Base-by-base conservation (phyloP, 2,888 invertebrate species). In the Gasteruption jaculator region DNA sequence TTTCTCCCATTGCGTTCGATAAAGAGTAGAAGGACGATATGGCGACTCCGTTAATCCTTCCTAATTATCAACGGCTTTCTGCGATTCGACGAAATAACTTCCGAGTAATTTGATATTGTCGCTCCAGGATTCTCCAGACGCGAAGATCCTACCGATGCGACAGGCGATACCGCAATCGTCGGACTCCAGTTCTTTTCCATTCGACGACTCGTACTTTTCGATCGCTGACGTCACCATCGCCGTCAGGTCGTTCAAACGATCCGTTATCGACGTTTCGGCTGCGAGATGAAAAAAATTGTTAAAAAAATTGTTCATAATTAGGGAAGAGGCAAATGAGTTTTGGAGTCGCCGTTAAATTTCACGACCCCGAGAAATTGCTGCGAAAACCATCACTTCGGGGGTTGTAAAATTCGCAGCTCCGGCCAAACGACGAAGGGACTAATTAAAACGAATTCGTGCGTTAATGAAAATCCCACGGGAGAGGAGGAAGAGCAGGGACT, bases 151-250 rank as follows among this genome's bases (percentile, higher is more conserved):
- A 38, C 72, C 71, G 41, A 76, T 62, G 41, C 76, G 73, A 56
- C 79, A 79, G 36, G 70, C 63, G 43, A 76, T 55, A 20, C 73
- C 72, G 49, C 77, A 78, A 26, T 61, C 58, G 43, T 68, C 61
- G 50, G 73, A 71, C n/a, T 61, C 61, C 0, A 68, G 61, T 49
- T 73, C 33, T 19, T 29, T 46, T 18, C 38, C 36, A 30, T 52
- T 60, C 37, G 35, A 19, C 3, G 32, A 32, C 5, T 54, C 43
- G 41, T 63, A 60, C 4, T 58, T 49, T 6, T 61, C 60, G 34
- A 62, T 48, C 3, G 66, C 57, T 14, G 46, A 50, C 32, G 51
- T 45, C n/a, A 65, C 60, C 21, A 53, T 41, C 7, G 52, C 35
- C 3, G 60, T 56, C 26, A 68, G 42, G 24, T 35, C 38, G 35